Evolutionary conservation across 2,113 vertebrate genomes (phyloP).

Genomic region (Narcine bancroftii): DNA sequence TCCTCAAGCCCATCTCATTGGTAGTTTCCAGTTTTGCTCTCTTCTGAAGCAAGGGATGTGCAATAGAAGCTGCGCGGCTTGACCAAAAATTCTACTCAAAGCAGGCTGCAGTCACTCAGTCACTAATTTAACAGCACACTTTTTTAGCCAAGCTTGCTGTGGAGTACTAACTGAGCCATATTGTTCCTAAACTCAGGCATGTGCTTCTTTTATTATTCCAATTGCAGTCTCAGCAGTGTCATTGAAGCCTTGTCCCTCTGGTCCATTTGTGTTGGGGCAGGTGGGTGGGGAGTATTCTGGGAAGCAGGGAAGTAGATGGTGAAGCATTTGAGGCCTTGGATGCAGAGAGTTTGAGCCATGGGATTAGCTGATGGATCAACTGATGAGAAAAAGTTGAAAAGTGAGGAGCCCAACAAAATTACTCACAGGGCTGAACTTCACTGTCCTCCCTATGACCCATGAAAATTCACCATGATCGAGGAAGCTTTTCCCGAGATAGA

Average conservation of each 20-base stretch:
- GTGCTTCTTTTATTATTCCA: too few species aligned
- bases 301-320: too few species aligned
- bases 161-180: background rate
- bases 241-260: too few species aligned
- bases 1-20: background rate
- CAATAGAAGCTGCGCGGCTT: background rate
- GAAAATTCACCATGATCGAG: background rate
- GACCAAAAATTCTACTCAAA: background rate
- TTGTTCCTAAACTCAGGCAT: too few species aligned
- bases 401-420: background rate
- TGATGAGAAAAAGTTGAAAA: background rate
- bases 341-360: background rate
- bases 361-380: background rate
- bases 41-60: background rate
- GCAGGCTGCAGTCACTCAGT: background rate
- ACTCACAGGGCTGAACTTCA: background rate
- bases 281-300: too few species aligned
- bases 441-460: background rate
- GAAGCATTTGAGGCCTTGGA: too few species aligned
- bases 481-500: background rate
- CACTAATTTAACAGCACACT: background rate
- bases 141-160: background rate
- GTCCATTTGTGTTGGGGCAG: too few species aligned
- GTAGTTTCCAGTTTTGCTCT: background rate
- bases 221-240: too few species aligned